Evolutionary conservation across 2,888 invertebrate species (phyloP).

Genomic region (Zaprionus lineosus): DNA sequence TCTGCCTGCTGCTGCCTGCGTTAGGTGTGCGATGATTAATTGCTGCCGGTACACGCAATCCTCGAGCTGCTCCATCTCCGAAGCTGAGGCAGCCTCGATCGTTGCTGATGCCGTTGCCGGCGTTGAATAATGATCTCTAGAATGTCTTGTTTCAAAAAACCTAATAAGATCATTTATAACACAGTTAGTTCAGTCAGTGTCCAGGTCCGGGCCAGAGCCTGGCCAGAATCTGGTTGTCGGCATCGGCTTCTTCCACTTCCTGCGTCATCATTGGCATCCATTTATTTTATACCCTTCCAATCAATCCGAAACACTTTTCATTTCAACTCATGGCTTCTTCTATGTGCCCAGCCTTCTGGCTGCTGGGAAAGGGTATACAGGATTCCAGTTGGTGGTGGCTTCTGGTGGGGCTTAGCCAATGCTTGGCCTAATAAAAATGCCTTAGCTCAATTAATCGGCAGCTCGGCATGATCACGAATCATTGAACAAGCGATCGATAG

Average conservation of each 20-base stretch:
- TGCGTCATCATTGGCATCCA: slow-evolving; percentile 52
- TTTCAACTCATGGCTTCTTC: not conserved
- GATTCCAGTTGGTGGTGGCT: not conserved
- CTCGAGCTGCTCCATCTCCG: slow-evolving; percentile 25
- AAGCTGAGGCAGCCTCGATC: not conserved
- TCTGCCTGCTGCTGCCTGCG: slow-evolving; percentile 48
- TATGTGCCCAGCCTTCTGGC: not conserved
- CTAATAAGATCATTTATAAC: slow-evolving; percentile 81
- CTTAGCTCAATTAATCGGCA: slow-evolving; percentile 75
- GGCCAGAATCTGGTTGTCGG: slow-evolving; percentile 43
- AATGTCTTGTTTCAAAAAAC: slow-evolving; percentile 77
- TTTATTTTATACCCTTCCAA: slow-evolving; percentile 34
- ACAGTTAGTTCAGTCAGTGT: slow-evolving; percentile 64
- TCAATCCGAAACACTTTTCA: not conserved
- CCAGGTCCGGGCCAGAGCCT: slow-evolving; percentile 15
- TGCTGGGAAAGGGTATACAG: slow-evolving; percentile 1
- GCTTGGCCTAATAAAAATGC: slow-evolving; percentile 71
- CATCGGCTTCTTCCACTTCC: slow-evolving; percentile 54
- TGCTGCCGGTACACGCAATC: slow-evolving; percentile 72
- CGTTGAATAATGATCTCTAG: slow-evolving; percentile 74
- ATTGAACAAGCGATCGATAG: slow-evolving; percentile 19
- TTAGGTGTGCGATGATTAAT: slow-evolving; percentile 75
- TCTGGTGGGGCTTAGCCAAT: not conserved
- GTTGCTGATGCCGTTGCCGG: slow-evolving; percentile 19
- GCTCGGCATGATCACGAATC: slow-evolving; percentile 43